Conservation (phyloP, 1,140 invertebrate genomes). For the Aplysia californica region DNA sequence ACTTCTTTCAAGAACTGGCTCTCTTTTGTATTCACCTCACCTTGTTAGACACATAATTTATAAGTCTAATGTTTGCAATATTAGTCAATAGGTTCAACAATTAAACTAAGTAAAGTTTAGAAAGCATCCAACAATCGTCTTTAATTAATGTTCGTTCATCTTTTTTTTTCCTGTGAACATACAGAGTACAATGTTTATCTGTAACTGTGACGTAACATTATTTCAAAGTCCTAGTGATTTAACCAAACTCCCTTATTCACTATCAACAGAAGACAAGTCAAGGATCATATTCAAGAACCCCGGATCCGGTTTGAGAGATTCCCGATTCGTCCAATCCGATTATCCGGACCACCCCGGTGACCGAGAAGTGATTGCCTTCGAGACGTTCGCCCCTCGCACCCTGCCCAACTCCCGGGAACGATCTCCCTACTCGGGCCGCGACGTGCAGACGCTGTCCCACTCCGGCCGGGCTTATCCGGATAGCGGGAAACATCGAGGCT, state of each 20-base stretch:
- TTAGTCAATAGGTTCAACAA: too few species aligned
- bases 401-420: not conserved
- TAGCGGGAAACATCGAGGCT: not conserved
- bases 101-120: too few species aligned
- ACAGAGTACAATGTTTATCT: too few species aligned
- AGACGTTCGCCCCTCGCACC: slow-evolving; percentile 33
- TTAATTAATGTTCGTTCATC: too few species aligned
- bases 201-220: not conserved
- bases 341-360: slow-evolving; percentile 4
- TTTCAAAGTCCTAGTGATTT: not conserved
- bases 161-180: too few species aligned
- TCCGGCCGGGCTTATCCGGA: not conserved
- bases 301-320: slow-evolving; percentile 24
- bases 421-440: not conserved
- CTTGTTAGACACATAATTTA: too few species aligned
- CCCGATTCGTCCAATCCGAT: slow-evolving; percentile 29
- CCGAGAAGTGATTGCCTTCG: slow-evolving; percentile 28
- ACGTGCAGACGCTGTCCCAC: slow-evolving; percentile 31
- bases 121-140: too few species aligned
- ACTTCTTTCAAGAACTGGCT: too few species aligned
- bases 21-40: too few species aligned
- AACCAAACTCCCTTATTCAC: not conserved
- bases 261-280: slow-evolving; percentile 32
- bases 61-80: too few species aligned
- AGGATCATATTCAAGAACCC: slow-evolving; percentile 30